Percentiles rank a stretch among this genome's conserved stretches.
Evolutionary conservation across 2,797 vertebrate species (phyloP).

Genomic region (Nyctalus aviator): DNA sequence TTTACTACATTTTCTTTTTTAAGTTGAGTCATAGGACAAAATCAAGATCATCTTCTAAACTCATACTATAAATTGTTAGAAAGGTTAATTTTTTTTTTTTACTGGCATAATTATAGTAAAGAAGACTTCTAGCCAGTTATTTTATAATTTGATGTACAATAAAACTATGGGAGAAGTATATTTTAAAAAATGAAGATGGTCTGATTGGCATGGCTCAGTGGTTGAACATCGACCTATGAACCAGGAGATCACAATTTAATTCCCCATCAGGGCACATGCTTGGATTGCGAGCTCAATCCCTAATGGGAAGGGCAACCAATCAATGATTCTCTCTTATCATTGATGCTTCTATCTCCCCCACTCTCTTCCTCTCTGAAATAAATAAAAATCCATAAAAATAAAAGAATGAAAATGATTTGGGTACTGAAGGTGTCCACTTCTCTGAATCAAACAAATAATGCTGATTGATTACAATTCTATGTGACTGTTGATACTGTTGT

Average conservation of each 20-base stretch:
- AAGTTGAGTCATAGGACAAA: not conserved
- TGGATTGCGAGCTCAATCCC: too few species aligned
- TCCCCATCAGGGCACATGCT: too few species aligned
- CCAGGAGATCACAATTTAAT: too few species aligned
- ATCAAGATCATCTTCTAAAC: not conserved
- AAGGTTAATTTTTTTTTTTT: constrained; percentile 31
- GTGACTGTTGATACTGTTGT: not conserved
- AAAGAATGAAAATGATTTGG: not conserved
- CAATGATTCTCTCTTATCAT: too few species aligned
- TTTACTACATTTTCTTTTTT: not conserved
- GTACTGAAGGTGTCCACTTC: not conserved
- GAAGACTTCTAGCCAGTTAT: not conserved
- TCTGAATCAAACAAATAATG: not conserved
- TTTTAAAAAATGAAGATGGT: not conserved
- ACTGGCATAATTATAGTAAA: not conserved
- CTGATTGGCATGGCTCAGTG: too few species aligned
- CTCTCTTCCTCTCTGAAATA: too few species aligned
- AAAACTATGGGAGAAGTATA: not conserved
- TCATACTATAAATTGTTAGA: not conserved
- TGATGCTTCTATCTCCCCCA: too few species aligned
- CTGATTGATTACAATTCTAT: not conserved
- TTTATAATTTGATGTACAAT: not conserved
- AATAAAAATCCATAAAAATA: too few species aligned
- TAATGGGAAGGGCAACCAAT: too few species aligned
- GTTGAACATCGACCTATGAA: too few species aligned